A percentile compares a stretch with the other conserved stretches of the same genome.
These are phyloP conservation scores for Oryzias sinensis DNA, from an alignment of 2,797 vertebrate species.

Conservation along the genomic window DNA sequence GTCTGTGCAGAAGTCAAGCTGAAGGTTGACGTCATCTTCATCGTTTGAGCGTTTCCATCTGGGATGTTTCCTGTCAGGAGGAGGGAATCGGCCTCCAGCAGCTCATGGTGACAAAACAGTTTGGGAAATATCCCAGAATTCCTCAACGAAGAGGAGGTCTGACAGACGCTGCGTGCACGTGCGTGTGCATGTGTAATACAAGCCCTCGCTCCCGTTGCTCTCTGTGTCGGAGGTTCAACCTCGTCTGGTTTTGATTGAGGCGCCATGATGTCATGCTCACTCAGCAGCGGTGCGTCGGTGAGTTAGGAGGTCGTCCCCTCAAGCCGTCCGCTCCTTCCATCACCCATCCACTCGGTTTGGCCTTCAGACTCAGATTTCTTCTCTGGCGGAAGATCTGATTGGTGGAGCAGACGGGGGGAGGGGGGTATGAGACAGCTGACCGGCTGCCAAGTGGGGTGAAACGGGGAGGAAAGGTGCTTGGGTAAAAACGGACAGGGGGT, in stretches of 20 bases:
- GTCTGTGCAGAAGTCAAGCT: no score
- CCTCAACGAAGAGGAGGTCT: conserved; percentile 21
- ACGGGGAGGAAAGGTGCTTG: conserved; percentile 2
- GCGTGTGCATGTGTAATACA: conserved; percentile 31
- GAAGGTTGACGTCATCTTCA: no score
- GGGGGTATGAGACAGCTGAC: conserved; percentile 36
- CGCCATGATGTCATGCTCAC: conserved; percentile 70
- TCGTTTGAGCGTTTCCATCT: no score
- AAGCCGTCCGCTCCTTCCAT: not conserved
- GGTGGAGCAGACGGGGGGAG: conserved; percentile 1
- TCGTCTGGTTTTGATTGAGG: conserved; percentile 77
- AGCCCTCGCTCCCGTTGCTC: conserved; percentile 43
- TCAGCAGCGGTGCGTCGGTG: conserved; percentile 38
- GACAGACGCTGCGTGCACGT: conserved; percentile 18
- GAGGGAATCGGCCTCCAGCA: no score
- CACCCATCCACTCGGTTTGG: not conserved
- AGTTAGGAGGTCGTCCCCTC: not conserved
- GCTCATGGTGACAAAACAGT: not conserved
- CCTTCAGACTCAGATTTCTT: not conserved
- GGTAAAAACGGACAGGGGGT: not conserved
- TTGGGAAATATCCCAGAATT: conserved; percentile 26
- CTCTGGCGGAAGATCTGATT: not conserved
- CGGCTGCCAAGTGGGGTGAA: conserved; percentile 61
- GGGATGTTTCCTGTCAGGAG: no score
- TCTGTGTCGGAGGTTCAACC: conserved; percentile 52